Conservation (phyloP, 2,888 invertebrate genomes). For the Micoletzkya japonica region DNA sequence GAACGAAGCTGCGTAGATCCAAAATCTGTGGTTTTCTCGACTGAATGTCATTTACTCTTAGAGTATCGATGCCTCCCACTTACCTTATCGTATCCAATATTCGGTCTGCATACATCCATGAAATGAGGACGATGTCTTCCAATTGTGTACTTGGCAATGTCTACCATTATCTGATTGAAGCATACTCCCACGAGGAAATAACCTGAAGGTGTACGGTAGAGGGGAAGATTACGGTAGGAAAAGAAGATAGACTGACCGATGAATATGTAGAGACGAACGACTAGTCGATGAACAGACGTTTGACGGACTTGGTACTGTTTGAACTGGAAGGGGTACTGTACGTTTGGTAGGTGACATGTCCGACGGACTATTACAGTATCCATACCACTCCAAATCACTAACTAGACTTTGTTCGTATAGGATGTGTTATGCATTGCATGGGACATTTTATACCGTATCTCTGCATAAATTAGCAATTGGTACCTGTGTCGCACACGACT, state of each 20-base stretch:
- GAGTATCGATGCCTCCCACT: background rate
- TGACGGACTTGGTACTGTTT: conserved; percentile 34
- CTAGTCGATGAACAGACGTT: conserved; percentile 56
- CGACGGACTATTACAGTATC: background rate
- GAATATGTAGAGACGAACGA: conserved; percentile 61
- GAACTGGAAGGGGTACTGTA: conserved; percentile 3
- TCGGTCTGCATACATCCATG: conserved; percentile 82
- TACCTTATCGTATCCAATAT: conserved; percentile 41
- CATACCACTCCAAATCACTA: background rate
- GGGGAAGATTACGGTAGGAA: background rate
- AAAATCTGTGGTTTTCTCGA: background rate
- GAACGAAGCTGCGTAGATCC: background rate
- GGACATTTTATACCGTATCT: too few species aligned
- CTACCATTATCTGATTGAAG: conserved; percentile 72
- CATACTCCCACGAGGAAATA: conserved; percentile 63
- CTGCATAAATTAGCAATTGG: background rate
- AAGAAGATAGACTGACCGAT: conserved; percentile 34
- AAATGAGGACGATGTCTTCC: conserved; percentile 93
- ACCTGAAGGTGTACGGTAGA: conserved; percentile 35
- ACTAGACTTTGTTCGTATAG: too few species aligned
- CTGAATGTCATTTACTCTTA: background rate
- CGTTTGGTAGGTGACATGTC: background rate
- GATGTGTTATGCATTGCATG: too few species aligned
- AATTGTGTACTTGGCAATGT: conserved; percentile 88
- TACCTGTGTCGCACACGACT: conserved; percentile 32